phyloP scores from a whole-genome alignment of 2,113 vertebrate species.

The Butastur rufipennis region DNA sequence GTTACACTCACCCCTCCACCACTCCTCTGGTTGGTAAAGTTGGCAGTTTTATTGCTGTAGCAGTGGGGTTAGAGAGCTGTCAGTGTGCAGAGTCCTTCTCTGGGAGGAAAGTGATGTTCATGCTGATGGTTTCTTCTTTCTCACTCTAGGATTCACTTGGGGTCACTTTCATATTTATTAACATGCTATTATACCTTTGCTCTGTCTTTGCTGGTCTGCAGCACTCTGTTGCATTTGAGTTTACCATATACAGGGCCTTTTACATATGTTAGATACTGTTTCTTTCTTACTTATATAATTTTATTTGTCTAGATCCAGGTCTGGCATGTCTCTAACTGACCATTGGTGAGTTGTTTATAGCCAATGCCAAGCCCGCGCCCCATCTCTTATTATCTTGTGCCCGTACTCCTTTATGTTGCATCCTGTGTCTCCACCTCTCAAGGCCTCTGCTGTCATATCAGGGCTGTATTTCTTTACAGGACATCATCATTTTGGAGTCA shows the following conservation, averaged over 20 bases:
- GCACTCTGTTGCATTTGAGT: neutral
- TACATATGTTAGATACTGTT: neutral
- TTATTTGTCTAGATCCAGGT: neutral
- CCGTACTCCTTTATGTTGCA: neutral
- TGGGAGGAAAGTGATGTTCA: neutral
- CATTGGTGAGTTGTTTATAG: neutral
- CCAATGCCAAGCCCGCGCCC: neutral
- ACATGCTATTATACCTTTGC: neutral
- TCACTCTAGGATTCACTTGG: neutral
- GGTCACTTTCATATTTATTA: neutral
- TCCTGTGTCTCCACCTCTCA: neutral
- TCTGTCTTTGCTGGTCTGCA: neutral
- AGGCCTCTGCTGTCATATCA: neutral
- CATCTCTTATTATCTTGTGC: neutral
- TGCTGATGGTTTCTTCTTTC: neutral
- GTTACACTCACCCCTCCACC: neutral
- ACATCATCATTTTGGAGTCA: neutral
- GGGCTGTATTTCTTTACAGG: neutral
- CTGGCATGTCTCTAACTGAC: neutral
- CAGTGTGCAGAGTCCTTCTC: fast-evolving
- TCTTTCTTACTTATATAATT: neutral
- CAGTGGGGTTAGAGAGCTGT: neutral
- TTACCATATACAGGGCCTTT: neutral
- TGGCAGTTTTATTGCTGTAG: neutral
- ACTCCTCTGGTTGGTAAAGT: neutral